Percentiles rank a stretch among this genome's conserved stretches.
phyloP scores from a whole-genome alignment of 2,797 vertebrate species.

The Argya squamiceps region DNA sequence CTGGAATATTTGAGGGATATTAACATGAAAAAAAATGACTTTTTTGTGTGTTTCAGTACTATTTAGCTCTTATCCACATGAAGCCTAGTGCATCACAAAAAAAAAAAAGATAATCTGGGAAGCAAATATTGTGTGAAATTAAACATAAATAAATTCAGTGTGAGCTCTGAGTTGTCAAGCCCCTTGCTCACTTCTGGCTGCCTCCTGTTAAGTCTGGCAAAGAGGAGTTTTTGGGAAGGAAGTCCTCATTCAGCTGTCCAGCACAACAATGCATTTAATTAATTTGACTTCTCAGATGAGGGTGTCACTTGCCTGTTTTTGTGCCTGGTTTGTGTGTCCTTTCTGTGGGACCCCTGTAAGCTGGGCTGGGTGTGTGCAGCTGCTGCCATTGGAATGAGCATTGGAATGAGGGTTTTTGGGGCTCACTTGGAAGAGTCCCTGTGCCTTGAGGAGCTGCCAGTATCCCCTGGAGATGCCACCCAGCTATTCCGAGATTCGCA shows the following conservation, averaged over 20 bases:
- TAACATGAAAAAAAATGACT: not conserved
- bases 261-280: not conserved
- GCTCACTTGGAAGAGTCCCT: not conserved
- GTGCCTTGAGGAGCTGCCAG: not conserved
- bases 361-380: accelerated
- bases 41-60: not conserved
- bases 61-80: not conserved
- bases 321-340: too few species aligned
- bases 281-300: not conserved
- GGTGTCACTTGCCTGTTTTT: not conserved
- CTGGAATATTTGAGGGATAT: not conserved
- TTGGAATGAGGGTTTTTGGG: not conserved
- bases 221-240: not conserved
- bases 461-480: slow-evolving; percentile 44
- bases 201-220: not conserved
- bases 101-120: not conserved
- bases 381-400: not conserved
- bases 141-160: not conserved
- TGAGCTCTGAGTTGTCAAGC: not conserved
- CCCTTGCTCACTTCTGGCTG: not conserved
- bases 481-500: slow-evolving; percentile 13
- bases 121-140: not conserved
- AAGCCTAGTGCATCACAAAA: not conserved
- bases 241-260: not conserved
- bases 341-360: not conserved